Conservation (phyloP, 1,140 invertebrate genomes). For the Drosophila mojavensis region DNA sequence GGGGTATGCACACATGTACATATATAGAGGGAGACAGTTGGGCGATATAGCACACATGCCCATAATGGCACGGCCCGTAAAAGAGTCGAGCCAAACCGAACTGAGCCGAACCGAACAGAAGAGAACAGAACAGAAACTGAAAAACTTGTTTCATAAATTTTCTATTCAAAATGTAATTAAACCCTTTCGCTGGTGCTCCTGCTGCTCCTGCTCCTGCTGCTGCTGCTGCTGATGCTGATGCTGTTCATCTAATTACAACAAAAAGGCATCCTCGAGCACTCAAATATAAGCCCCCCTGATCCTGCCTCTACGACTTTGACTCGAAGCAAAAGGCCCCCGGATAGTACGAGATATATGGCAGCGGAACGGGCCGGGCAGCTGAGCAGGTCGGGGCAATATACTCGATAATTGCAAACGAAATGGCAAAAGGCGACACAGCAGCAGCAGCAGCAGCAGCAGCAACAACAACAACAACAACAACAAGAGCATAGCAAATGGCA, state of each 20-base stretch:
- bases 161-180: constrained; percentile 82
- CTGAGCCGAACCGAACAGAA: constrained; percentile 30
- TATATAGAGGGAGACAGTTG: constrained; percentile 23
- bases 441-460: constrained; percentile 8
- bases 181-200: constrained; percentile 58
- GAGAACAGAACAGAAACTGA: constrained; percentile 52
- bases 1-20: neutral
- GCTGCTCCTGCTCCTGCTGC: constrained; percentile 37
- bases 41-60: constrained; percentile 62
- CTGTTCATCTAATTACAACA: constrained; percentile 80
- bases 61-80: constrained; percentile 48
- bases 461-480: constrained; percentile 12
- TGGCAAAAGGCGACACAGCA: constrained; percentile 32
- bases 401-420: constrained; percentile 80
- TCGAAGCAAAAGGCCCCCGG: constrained; percentile 18
- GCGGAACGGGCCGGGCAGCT: neutral
- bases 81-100: constrained; percentile 24
- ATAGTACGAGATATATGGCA: neutral
- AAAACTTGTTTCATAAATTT: constrained; percentile 83
- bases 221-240: constrained; percentile 13
- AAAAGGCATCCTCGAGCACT: constrained; percentile 54
- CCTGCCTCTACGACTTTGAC: constrained; percentile 27
- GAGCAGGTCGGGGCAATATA: constrained; percentile 52
- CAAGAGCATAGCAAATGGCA: constrained; percentile 15
- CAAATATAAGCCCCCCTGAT: constrained; percentile 3